Base-by-base conservation (phyloP, 2,888 invertebrate species). In the Yponomeuta sedellus region DNA sequence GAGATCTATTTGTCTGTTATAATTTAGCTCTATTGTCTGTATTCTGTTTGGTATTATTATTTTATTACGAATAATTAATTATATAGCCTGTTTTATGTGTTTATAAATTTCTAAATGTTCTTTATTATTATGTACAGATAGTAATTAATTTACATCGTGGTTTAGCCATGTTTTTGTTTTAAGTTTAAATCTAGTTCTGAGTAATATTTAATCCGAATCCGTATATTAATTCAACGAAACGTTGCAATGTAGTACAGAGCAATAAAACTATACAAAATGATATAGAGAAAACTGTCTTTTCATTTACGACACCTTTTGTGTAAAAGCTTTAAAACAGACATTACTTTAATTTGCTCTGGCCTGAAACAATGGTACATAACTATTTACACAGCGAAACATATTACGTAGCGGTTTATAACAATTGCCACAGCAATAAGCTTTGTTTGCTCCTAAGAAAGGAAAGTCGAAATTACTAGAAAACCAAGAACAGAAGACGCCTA, bases 31-130 rank as follows among this genome's bases (percentile, higher is more conserved):
- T 77, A 76, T 73, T 73, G 75, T 81, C 79, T 81, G 83, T 86
- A 85, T 86, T 86, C 20, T 84, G 77, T 83, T 85, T 82, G 80
- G 86, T 86, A 88, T 88, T 88, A 85, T 86, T 88, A 73, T 79
- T 77, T 84, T 79, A 63, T 40, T 52, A 52, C 5, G 16, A 52
- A 16, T 52, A 16, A 52, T 52, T 59, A 61, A 25, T 39, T 61
- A 61, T 22, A 34, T 25, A 61, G n/a, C 16, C 22, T 62, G 62
- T 62, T 34, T 62, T 34, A 62, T 62, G 44, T 44, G 19, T 40
- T 44, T 40, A 61, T 34, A 44, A 22, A 44, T 63, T 63, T 20
- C 19, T 12, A 63, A 40, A 40, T 4, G 63, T 63, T 52, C 62
- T 63, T 25, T 61, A 28, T 10, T 61, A 28, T 20, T 61, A 52